A percentile compares a stretch with the other conserved stretches of the same genome.
Evolutionary conservation across 2,797 vertebrate genomes (phyloP).

Genomic region (Sphenopsis melanotis): DNA sequence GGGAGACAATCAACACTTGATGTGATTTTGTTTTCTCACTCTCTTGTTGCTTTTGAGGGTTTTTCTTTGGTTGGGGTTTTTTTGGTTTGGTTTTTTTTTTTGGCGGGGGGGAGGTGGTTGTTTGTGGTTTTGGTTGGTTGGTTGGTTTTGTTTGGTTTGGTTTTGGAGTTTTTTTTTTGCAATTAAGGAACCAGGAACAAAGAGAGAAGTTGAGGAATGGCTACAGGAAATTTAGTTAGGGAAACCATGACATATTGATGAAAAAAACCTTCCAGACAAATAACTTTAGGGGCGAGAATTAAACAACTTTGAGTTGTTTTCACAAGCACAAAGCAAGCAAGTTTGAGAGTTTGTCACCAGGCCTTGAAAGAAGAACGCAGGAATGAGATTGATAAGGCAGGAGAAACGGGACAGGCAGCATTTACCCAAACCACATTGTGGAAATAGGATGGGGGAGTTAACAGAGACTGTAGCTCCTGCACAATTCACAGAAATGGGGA

Average conservation of each 20-base stretch:
- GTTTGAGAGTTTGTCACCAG: background rate
- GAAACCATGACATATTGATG: background rate
- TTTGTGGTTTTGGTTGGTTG: background rate
- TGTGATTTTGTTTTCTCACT: background rate
- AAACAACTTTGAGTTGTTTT: background rate
- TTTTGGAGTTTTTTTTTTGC: background rate
- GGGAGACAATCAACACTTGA: background rate
- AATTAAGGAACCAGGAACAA: background rate
- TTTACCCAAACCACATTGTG: background rate
- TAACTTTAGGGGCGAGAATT: background rate
- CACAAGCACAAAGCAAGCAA: background rate
- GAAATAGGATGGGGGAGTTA: background rate
- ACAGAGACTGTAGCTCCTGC: background rate
- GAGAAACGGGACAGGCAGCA: background rate
- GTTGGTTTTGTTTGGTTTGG: too few relatives aligned
- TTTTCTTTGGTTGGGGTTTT: background rate
- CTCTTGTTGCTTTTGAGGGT: fast-evolving
- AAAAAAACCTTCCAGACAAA: background rate
- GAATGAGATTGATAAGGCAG: background rate
- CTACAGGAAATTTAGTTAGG: background rate
- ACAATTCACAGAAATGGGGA: background rate
- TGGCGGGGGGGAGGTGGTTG: too few relatives aligned
- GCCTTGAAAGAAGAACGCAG: background rate
- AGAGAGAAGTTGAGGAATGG: background rate
- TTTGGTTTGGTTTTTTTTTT: too few relatives aligned